Percentiles rank a stretch among this genome's conserved stretches.
Evolutionary conservation across 2,797 vertebrate species (phyloP).

Genomic region (Pelochelys cantorii): DNA sequence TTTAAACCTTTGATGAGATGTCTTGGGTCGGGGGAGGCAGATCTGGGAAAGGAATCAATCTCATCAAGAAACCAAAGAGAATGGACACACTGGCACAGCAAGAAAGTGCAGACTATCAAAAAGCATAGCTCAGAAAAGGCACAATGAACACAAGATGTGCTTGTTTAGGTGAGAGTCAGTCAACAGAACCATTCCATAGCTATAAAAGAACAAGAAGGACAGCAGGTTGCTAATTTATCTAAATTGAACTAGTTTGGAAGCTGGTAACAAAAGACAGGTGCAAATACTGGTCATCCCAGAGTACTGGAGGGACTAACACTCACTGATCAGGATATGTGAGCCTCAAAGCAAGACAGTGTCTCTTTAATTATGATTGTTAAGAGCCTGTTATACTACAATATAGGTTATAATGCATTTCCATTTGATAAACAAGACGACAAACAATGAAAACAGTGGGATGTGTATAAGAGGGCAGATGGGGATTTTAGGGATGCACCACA

Average conservation of each 20-base stretch:
- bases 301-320: not conserved
- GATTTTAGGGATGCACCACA: not conserved
- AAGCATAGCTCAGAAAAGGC: not conserved
- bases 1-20: not conserved
- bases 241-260: not conserved
- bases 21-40: not conserved
- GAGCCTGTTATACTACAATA: not conserved
- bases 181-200: not conserved
- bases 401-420: not conserved
- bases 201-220: not conserved
- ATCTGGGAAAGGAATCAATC: not conserved
- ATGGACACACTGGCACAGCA: not conserved
- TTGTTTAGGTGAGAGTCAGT: not conserved
- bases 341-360: not conserved
- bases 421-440: not conserved
- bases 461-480: not conserved
- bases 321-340: not conserved
- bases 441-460: not conserved
- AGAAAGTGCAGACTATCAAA: not conserved
- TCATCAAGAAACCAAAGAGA: not conserved
- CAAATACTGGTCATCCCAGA: not conserved
- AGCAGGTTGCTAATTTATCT: conserved; percentile 4
- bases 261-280: not conserved
- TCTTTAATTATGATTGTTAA: not conserved
- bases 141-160: conserved; percentile 26